phyloP scores from a whole-genome alignment of 2,888 invertebrate genomes.

The Eledona agricola region DNA sequence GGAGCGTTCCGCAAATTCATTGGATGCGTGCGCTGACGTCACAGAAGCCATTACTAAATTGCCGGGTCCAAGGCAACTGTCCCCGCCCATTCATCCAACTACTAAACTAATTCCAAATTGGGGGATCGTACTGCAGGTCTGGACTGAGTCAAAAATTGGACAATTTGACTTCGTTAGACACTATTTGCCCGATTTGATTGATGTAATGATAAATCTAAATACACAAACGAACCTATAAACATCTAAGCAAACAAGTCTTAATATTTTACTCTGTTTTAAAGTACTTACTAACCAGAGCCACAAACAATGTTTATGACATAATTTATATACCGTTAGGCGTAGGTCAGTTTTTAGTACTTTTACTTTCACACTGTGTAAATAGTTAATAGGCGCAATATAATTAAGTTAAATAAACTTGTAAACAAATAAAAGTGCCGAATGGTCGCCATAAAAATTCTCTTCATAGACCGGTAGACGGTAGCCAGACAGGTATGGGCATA shows the following conservation, averaged over 20 bases:
- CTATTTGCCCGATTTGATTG: slow-evolving; percentile 47
- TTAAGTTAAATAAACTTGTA: slow-evolving; percentile 61
- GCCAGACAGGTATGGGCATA: slow-evolving; percentile 47
- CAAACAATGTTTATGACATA: slow-evolving; percentile 61
- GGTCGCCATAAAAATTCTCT: slow-evolving; percentile 55
- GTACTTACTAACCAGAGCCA: slow-evolving; percentile 59
- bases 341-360: slow-evolving; percentile 62
- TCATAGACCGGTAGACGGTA: slow-evolving; percentile 41
- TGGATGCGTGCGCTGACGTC: slow-evolving; percentile 47
- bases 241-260: slow-evolving; percentile 55
- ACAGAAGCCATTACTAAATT: slow-evolving; percentile 52
- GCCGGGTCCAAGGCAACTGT: slow-evolving; percentile 43
- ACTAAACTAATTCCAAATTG: too few species aligned
- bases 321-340: slow-evolving; percentile 52
- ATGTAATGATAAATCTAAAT: slow-evolving; percentile 50
- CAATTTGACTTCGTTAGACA: too few species aligned
- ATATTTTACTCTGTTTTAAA: slow-evolving; percentile 60
- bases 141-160: too few species aligned
- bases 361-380: slow-evolving; percentile 61
- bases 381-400: slow-evolving; percentile 59
- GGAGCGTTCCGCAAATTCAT: slow-evolving; percentile 39
- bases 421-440: slow-evolving; percentile 60
- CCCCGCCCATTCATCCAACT: slow-evolving; percentile 21
- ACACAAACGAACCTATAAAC: slow-evolving; percentile 52
- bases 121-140: too few species aligned